Conservation (phyloP, 2,797 vertebrate genomes). For the Falco cherrug region DNA sequence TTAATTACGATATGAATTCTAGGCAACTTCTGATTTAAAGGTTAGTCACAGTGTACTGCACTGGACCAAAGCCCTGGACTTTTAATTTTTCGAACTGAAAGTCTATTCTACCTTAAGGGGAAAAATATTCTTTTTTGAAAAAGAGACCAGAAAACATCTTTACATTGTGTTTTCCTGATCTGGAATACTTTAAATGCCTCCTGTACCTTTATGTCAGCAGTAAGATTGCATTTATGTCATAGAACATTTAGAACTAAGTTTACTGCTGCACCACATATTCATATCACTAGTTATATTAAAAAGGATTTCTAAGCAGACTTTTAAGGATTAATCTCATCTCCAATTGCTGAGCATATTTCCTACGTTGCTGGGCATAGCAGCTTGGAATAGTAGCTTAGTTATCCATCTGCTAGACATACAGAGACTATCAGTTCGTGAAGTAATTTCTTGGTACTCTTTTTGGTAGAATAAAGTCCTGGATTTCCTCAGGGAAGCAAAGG, state of each 20-base stretch:
- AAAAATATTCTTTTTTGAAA: background rate
- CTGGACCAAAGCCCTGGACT: background rate
- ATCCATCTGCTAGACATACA: conserved; percentile 61
- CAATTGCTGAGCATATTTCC: conserved; percentile 3
- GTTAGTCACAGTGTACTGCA: background rate
- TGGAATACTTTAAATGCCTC: background rate
- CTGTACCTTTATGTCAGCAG: background rate
- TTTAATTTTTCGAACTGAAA: background rate
- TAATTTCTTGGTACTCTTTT: conserved; percentile 28
- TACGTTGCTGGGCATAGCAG: background rate
- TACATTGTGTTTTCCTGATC: background rate
- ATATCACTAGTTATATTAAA: background rate
- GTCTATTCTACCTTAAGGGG: background rate
- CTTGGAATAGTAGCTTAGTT: background rate
- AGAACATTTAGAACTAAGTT: background rate
- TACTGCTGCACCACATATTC: background rate
- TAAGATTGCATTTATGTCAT: background rate
- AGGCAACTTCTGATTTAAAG: conserved; percentile 26
- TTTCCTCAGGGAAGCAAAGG: conserved; percentile 57
- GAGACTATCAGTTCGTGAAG: conserved; percentile 45
- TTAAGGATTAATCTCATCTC: conserved; percentile 14
- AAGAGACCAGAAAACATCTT: background rate
- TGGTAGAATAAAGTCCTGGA: conserved; percentile 59
- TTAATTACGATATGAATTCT: conserved; percentile 57
- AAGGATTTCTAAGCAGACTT: background rate